Evolutionary conservation across 2,888 invertebrate genomes (phyloP).

Genomic region (Arctia plantaginis): DNA sequence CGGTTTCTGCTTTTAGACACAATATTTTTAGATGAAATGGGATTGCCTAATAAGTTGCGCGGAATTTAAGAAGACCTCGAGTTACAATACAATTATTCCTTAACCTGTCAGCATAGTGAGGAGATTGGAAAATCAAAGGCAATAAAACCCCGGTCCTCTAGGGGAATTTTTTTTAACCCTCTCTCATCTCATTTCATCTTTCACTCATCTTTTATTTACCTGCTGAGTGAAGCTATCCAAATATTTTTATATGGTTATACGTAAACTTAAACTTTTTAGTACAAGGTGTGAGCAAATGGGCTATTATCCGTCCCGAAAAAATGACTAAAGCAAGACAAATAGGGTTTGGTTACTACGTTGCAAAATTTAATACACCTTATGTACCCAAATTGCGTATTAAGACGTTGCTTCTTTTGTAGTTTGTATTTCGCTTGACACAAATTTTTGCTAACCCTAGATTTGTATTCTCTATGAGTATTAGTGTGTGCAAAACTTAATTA

Average conservation of each 20-base stretch:
- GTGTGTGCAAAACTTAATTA: too few species aligned
- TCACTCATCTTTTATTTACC: background rate
- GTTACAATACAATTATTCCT: background rate
- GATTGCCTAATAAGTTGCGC: background rate
- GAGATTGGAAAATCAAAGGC: background rate
- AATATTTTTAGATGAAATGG: background rate
- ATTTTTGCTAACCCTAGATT: conserved; percentile 20
- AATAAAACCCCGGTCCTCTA: background rate
- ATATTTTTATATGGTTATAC: background rate
- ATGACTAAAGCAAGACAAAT: conserved; percentile 25
- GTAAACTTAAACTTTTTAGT: conserved; percentile 13
- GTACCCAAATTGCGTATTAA: conserved; percentile 23
- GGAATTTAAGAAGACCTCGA: background rate
- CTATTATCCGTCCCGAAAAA: conserved; percentile 24
- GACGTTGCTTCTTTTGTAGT: conserved; percentile 33
- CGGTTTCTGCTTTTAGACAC: background rate
- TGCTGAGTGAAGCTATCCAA: background rate
- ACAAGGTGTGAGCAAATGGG: conserved; percentile 19
- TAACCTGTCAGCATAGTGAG: background rate
- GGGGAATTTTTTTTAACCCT: background rate
- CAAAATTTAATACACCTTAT: conserved; percentile 39
- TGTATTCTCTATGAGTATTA: background rate
- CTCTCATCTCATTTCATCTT: background rate
- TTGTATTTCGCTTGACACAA: conserved; percentile 31
- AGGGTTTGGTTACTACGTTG: conserved; percentile 32